Percentiles rank a stretch among this genome's conserved stretches.
Conservation (phyloP, 2,797 vertebrate species). For the Mallotus villosus region DNA sequence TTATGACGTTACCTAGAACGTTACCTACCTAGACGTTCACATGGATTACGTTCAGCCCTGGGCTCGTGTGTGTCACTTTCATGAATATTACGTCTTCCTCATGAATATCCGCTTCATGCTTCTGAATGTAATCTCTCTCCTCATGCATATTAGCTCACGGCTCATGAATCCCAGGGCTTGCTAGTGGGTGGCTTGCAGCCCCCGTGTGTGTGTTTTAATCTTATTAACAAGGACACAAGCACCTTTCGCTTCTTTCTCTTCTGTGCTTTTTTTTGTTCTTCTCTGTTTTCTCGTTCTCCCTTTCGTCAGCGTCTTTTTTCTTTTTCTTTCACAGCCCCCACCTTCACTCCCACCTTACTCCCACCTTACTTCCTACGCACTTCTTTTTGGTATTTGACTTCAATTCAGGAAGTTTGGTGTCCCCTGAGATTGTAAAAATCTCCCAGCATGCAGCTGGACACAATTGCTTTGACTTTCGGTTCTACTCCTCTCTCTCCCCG, state of each 20-base stretch:
- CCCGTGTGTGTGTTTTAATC: not conserved
- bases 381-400: not conserved
- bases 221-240: no score
- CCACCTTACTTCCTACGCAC: not conserved
- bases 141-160: slow-evolving; percentile 34
- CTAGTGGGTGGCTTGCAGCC: slow-evolving; percentile 23
- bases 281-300: not conserved
- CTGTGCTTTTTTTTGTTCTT: not conserved
- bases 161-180: slow-evolving; percentile 22
- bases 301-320: not conserved
- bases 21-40: not conserved
- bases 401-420: no score
- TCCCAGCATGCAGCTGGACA: no score
- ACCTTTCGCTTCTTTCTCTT: not conserved
- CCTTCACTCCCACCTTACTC: not conserved
- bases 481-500: not conserved
- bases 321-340: not conserved
- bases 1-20: not conserved
- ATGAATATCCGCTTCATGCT: slow-evolving; percentile 24
- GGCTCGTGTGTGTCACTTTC: slow-evolving; percentile 15
- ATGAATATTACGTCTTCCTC: slow-evolving; percentile 21
- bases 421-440: no score
- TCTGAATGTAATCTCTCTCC: slow-evolving; percentile 13
- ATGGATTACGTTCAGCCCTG: not conserved
- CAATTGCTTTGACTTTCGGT: not conserved